Evolutionary conservation across 2,888 invertebrate genomes (phyloP), one percentile per base, ranked within the genome.

Genomic region (Trimorus sp.): DNA sequence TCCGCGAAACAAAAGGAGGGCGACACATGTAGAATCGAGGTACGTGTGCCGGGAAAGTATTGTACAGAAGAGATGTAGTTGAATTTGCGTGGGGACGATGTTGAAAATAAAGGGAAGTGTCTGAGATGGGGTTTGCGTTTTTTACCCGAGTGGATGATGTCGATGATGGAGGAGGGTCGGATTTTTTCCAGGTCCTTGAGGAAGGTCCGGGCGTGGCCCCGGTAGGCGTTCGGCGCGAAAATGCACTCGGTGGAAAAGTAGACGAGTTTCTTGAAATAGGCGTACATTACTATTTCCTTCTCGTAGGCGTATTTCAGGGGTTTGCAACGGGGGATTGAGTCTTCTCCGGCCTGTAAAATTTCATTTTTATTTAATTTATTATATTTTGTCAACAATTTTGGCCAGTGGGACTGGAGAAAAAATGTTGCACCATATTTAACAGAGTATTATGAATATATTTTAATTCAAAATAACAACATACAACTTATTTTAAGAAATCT

Each of bases 231-330:
- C 0, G 99, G 99, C 1, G 99, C 98, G 93, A 99, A 99, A 60
- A 98, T 95, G 92, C 99, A 99, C 92, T 99, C 99, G 0, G 99
- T 99, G 1, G 99, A 99, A 92, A 99, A 99, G 91, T 99, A 99
- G 8, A 99, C 96, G 38, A 99, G 92, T 89, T 97, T 97, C 90
- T 98, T 97, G 91, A 97, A 99, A 91, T 99, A 97, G 0, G 99
- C 99, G 92, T 99, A 99, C 98, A 99, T 98, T 0, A 99, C 99
- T 89, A 99, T 99, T 93, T 99, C 99, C 90, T 99, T 99, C 91
- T 99, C 99, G 91, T 99, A 99, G 0, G 98, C 96, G 90, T 99
- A 99, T 90, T 99, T 99, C 51, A 99, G 94, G 0, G 99, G 99
- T 90, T 99, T 99, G 15, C 98, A 98, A 86, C 99, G 93, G 0